Evolutionary conservation across 2,888 invertebrate genomes (phyloP).

Genomic region (Xylocampa areola): DNA sequence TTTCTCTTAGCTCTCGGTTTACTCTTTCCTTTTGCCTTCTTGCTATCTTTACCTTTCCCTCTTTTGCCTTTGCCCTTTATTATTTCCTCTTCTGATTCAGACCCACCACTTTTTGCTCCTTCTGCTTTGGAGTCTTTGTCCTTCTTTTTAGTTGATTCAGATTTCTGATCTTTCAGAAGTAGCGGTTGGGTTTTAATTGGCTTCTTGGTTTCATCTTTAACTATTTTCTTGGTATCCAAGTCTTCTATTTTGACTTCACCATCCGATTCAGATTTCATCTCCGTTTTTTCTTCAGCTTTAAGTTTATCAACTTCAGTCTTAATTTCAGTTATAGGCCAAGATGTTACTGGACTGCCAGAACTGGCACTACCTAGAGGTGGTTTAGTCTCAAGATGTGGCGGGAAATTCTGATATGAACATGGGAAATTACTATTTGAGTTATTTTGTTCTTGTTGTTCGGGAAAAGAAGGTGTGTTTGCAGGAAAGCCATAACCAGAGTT

Average conservation of each 20-base stretch:
- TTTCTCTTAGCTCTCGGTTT: constrained; percentile 83
- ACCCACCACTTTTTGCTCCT: constrained; percentile 68
- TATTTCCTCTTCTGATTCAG: constrained; percentile 77
- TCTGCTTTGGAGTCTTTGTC: constrained; percentile 66
- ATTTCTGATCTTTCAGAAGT: constrained; percentile 58
- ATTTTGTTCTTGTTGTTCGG: constrained; percentile 69
- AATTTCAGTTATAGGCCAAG: constrained; percentile 84
- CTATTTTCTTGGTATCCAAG: constrained; percentile 85
- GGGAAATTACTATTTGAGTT: constrained; percentile 71
- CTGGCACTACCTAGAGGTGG: constrained; percentile 80
- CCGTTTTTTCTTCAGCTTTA: constrained; percentile 83
- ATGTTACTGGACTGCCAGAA: constrained; percentile 79
- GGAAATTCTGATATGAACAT: constrained; percentile 74
- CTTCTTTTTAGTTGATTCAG: constrained; percentile 62
- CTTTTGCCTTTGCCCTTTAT: constrained; percentile 74
- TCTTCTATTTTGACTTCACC: constrained; percentile 88
- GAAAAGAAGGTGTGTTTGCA: constrained; percentile 67
- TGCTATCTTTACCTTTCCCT: constrained; percentile 74
- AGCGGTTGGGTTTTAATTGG: constrained; percentile 56
- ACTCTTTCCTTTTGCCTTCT: constrained; percentile 77
- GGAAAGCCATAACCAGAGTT: constrained; percentile 75
- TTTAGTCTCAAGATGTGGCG: constrained; percentile 79
- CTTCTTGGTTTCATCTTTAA: constrained; percentile 80
- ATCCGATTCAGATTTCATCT: constrained; percentile 87
- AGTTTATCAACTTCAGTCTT: constrained; percentile 84